Evolutionary conservation across 1,140 invertebrate species (phyloP).

Genomic region (Caerostris extrusa): DNA sequence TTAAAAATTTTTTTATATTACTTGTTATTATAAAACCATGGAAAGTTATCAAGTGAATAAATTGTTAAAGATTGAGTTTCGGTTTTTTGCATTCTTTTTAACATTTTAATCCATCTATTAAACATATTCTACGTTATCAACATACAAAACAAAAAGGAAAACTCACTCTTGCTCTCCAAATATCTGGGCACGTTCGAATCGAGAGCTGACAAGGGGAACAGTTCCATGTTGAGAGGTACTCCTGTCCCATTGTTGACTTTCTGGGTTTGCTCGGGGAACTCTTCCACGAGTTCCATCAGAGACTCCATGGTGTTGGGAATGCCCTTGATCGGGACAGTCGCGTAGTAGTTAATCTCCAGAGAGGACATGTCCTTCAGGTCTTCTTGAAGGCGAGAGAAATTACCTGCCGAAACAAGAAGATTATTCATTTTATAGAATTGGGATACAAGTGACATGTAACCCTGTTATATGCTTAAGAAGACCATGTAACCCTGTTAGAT

Average conservation of each 20-base stretch:
- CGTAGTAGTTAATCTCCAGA: constrained; percentile 75
- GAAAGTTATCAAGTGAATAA: too few relatives aligned
- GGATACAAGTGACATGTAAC: too few relatives aligned
- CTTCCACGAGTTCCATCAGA: constrained; percentile 74
- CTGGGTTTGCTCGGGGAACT: constrained; percentile 71
- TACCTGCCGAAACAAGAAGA: neutral
- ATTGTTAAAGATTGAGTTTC: too few relatives aligned
- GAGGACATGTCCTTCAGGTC: constrained; percentile 60
- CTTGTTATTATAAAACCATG: too few relatives aligned
- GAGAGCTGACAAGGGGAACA: constrained; percentile 70
- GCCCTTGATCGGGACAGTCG: constrained; percentile 71
- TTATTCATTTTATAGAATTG: too few relatives aligned
- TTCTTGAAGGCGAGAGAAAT: constrained; percentile 70
- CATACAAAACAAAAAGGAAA: too few relatives aligned
- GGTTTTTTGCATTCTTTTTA: too few relatives aligned
- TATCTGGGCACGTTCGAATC: constrained; percentile 34
- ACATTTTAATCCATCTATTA: too few relatives aligned
- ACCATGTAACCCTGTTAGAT: too few relatives aligned
- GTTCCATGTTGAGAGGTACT: constrained; percentile 75
- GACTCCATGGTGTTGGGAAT: constrained; percentile 74
- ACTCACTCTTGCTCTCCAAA: constrained; percentile 56
- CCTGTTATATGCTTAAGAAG: too few relatives aligned
- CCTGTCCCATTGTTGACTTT: constrained; percentile 69
- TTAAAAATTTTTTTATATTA: too few relatives aligned
- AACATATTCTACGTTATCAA: too few relatives aligned